phyloP scores from a whole-genome alignment of 2,113 vertebrate genomes.

The Pterocles burchelli region DNA sequence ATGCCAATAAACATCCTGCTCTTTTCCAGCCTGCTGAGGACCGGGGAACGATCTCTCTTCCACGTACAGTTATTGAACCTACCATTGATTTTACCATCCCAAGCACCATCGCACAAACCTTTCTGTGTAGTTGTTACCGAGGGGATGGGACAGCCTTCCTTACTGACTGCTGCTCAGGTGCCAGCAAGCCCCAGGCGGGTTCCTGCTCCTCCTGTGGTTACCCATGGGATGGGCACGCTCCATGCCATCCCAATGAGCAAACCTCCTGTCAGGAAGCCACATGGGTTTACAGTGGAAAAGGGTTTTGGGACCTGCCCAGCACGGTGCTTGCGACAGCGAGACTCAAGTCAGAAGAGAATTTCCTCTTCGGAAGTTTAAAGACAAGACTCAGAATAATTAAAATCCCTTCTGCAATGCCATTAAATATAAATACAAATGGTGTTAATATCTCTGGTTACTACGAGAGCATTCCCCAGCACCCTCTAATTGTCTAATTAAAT shows the following conservation, averaged over 20 bases:
- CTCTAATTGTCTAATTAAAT: slow-evolving; percentile 73
- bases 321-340: not conserved
- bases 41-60: not conserved
- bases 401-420: slow-evolving; percentile 37
- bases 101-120: not conserved
- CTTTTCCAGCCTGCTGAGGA: not conserved
- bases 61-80: accelerated
- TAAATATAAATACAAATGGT: slow-evolving; percentile 68
- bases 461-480: slow-evolving; percentile 50
- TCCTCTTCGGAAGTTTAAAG: slow-evolving; percentile 21
- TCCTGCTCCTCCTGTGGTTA: not conserved
- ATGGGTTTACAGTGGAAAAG: not conserved
- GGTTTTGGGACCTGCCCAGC: not conserved
- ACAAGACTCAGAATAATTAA: slow-evolving; percentile 44
- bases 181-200: not conserved
- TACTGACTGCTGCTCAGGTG: not conserved
- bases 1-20: not conserved
- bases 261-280: not conserved
- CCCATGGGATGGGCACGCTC: not conserved
- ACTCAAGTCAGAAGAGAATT: not conserved
- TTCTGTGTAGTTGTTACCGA: not conserved
- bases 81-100: not conserved
- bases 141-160: accelerated
- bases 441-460: slow-evolving; percentile 65
- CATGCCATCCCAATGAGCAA: not conserved